Conservation (phyloP, 2,113 vertebrate species). For the Chaetops frenatus region DNA sequence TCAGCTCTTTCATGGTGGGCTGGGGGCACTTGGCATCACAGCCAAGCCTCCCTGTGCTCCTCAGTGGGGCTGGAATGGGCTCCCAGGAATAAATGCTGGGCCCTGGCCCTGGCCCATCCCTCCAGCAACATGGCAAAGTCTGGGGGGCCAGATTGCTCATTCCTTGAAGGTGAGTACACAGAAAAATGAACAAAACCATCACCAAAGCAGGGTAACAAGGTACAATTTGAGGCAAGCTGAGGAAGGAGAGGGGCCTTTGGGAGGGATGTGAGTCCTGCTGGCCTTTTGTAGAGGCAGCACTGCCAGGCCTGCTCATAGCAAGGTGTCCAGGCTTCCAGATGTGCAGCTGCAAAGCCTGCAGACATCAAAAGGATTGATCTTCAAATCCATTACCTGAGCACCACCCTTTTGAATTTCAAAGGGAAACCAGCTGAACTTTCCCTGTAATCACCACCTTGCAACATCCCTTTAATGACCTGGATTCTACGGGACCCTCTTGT, state of each 20-base stretch:
- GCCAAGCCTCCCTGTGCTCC: neutral
- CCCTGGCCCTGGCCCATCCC: neutral
- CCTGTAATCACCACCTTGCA: conserved; percentile 69
- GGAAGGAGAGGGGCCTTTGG: conserved; percentile 17
- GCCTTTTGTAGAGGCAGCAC: conserved; percentile 42
- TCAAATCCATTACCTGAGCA: conserved; percentile 47
- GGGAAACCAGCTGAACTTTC: conserved; percentile 40
- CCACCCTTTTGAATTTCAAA: conserved; percentile 69
- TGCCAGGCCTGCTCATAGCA: neutral
- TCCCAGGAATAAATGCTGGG: neutral
- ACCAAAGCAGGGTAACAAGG: conserved; percentile 10
- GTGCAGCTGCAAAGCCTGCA: conserved; percentile 46
- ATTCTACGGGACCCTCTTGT: neutral
- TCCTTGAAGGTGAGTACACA: conserved; percentile 46
- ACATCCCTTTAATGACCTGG: conserved; percentile 49
- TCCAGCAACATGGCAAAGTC: neutral
- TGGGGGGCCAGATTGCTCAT: neutral
- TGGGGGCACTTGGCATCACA: neutral
- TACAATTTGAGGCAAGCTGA: neutral
- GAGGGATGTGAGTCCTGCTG: conserved; percentile 7
- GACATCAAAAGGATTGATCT: conserved; percentile 67
- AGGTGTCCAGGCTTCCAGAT: conserved; percentile 64
- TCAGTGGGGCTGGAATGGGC: neutral
- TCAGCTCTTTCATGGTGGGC: neutral
- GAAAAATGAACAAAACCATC: neutral